These are phyloP conservation scores for Balanococcus diminutus DNA, from an alignment of 2,888 invertebrate species.

Conservation along the genomic window DNA sequence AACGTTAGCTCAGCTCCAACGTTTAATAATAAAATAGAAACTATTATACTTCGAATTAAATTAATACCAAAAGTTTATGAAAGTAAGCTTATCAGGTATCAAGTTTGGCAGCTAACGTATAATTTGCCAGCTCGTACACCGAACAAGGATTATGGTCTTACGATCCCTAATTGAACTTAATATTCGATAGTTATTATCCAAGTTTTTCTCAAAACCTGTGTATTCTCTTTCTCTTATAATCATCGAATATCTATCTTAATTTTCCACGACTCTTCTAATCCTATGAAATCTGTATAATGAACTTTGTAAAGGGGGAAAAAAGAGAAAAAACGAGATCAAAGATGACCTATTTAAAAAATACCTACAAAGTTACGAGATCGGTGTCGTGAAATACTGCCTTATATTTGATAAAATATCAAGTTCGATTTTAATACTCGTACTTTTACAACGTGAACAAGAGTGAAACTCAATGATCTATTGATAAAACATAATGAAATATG, in stretches of 20 bases:
- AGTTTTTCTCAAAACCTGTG: neutral
- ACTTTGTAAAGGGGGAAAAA: neutral
- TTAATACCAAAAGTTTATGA: constrained; percentile 31
- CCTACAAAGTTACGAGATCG: neutral
- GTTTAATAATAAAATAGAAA: constrained; percentile 6
- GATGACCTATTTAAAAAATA: constrained; percentile 28
- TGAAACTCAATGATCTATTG: constrained; percentile 21
- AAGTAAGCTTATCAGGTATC: constrained; percentile 30
- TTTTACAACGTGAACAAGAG: neutral
- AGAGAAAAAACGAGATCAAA: neutral
- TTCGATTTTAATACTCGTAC: neutral
- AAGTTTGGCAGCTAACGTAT: constrained; percentile 21
- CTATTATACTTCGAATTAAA: neutral
- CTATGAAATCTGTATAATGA: neutral
- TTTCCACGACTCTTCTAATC: neutral
- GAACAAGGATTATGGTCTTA: neutral
- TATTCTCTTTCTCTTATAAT: neutral
- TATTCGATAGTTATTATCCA: neutral
- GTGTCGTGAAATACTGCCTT: neutral
- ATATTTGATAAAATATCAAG: constrained; percentile 21
- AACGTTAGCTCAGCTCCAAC: neutral
- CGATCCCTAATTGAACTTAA: neutral
- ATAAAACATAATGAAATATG: constrained; percentile 22
- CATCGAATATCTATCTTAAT: neutral
- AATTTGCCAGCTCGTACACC: neutral